phyloP scores from a whole-genome alignment of 2,113 vertebrate species.

The Nerophis lumbriciformis region DNA sequence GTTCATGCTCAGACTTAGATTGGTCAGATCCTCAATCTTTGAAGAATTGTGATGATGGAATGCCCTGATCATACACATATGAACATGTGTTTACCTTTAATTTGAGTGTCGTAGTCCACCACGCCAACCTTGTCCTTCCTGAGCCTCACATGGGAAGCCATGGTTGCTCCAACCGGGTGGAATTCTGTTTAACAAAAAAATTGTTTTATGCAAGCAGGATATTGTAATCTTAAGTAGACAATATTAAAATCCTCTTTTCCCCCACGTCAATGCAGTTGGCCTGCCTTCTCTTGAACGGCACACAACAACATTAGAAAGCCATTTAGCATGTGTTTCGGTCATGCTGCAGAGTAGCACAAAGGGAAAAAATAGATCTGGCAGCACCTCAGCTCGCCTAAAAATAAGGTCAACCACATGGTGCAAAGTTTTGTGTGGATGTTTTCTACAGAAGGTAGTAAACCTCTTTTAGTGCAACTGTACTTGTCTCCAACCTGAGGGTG shows the following conservation, averaged over 20 bases:
- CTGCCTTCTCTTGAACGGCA: constrained; percentile 19
- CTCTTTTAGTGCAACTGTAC: too few relatives aligned
- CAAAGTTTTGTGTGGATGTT: constrained; percentile 23
- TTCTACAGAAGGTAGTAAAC: constrained; percentile 23
- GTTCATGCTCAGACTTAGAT: too few relatives aligned
- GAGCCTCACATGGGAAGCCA: constrained; percentile 67
- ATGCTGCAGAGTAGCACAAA: constrained; percentile 40
- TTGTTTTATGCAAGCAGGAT: neutral
- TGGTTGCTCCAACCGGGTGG: constrained; percentile 49
- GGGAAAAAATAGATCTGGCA: constrained; percentile 50
- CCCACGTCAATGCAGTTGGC: constrained; percentile 18
- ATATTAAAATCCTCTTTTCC: constrained; percentile 33
- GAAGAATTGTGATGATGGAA: too few relatives aligned
- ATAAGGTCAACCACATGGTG: constrained; percentile 41
- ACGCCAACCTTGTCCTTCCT: constrained; percentile 51
- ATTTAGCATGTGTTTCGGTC: constrained; percentile 40
- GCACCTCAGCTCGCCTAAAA: constrained; percentile 51
- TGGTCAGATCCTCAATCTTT: too few relatives aligned
- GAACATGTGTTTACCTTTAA: constrained; percentile 62
- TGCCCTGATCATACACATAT: too few relatives aligned
- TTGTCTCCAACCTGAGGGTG: too few relatives aligned
- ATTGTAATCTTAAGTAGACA: neutral
- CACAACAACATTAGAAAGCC: constrained; percentile 24
- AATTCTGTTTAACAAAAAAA: constrained; percentile 47
- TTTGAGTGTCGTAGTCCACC: constrained; percentile 70